Evolutionary conservation across 2,797 vertebrate species (phyloP), one percentile per base, ranked within the genome.

Genomic region (Xiphophorus birchmanni): DNA sequence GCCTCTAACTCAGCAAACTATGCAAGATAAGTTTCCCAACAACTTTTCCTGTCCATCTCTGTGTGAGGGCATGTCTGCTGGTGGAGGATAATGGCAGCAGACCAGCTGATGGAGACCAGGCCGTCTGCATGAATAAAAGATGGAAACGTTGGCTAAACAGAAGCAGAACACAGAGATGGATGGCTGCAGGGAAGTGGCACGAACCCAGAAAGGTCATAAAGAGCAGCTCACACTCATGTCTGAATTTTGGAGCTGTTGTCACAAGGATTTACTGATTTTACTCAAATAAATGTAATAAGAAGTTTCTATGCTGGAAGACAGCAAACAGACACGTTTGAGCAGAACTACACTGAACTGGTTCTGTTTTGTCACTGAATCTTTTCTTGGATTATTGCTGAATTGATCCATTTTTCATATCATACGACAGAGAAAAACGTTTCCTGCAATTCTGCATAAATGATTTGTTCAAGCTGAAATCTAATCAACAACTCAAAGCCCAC

Each of bases 91-190:
- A n/a, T 74, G 50, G 79, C 75, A 82, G 82, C 50, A 35, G 74
- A 52, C 48, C 56, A 78, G 65, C 72, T 65, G 76, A 42, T 11
- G 44, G 1, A 71, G 77, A 26, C 72, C 72, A 48, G 67, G 44
- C 58, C 2, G 21, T 47, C 58, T 35, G 47, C 50, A 89, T 81
- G 80, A 89, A 86, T 86, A 81, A 86, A 83, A 79, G 74, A 86
- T 84, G 63, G 52, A 77, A 69, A 52, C 37, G 5, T 18, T 60
- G 32, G 17, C 35, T 17, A 75, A 81, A 78, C 67, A 48, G 11
- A 71, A 69, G 4, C 21, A 35, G 47, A 77, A 37, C 54, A 29
- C 6, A 50, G 73, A 84, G 69, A 79, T 0, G 17, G 21, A 74
- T 18, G 32, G 26, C 74, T 42, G 40, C 50, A 77, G 78, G 67